phyloP scores from a whole-genome alignment of 2,888 invertebrate genomes.

The Trachelus iudaicus region DNA sequence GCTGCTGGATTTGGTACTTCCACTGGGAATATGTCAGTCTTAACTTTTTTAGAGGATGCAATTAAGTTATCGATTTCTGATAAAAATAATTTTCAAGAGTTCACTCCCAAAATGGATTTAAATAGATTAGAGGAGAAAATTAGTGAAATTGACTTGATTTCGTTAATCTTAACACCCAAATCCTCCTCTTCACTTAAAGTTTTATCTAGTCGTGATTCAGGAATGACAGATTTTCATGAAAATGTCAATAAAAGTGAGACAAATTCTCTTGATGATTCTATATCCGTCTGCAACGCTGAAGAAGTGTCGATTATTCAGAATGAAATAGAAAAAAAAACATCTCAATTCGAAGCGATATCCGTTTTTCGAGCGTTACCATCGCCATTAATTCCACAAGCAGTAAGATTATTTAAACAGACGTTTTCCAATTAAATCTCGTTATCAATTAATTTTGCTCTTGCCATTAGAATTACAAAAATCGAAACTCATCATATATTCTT shows the following conservation, averaged over 20 bases:
- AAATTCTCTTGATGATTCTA: not conserved
- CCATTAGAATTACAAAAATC: not conserved
- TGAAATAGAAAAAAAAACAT: not conserved
- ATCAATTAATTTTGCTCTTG: not conserved
- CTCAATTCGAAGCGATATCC: not conserved
- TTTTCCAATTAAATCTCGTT: not conserved
- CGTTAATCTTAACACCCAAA: not conserved
- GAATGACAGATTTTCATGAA: not conserved
- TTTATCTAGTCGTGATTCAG: not conserved
- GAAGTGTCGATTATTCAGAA: not conserved
- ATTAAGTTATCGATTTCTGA: not conserved
- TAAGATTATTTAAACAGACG: not conserved
- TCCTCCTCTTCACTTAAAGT: not conserved
- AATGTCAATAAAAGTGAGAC: not conserved
- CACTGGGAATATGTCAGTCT: constrained; percentile 8
- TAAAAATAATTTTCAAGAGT: constrained; percentile 1
- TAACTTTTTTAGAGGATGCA: not conserved
- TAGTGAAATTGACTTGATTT: not conserved
- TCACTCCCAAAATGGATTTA: not conserved
- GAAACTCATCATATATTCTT: not conserved
- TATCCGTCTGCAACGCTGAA: not conserved
- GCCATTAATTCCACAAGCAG: not conserved
- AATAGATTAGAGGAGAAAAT: not conserved
- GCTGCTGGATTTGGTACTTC: not conserved
- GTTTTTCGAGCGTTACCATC: no score